Percentiles rank a stretch among this genome's conserved stretches.
Conservation (phyloP, 2,797 vertebrate genomes). For the Pangasius macronema region DNA sequence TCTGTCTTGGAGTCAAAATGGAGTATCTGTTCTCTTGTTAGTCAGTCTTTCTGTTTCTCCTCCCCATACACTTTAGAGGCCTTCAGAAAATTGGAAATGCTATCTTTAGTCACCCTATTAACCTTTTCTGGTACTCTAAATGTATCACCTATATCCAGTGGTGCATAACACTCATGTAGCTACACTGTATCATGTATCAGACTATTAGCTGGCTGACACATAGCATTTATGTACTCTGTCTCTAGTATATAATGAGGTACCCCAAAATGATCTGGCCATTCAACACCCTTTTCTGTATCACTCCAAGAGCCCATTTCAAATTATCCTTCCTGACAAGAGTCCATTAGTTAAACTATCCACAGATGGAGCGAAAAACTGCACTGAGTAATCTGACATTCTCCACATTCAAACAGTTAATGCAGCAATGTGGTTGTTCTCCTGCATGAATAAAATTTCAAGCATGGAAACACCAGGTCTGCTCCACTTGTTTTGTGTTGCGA, state of each 20-base stretch:
- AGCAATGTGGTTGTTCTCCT: neutral
- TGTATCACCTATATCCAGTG: neutral
- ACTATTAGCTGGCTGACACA: neutral
- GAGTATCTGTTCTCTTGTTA: neutral
- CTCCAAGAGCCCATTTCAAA: neutral
- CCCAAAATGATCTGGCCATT: neutral
- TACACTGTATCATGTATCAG: neutral
- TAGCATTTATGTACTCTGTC: neutral
- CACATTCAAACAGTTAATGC: neutral
- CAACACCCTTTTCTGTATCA: neutral
- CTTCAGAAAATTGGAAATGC: neutral
- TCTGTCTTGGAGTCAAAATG: neutral
- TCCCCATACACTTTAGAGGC: neutral
- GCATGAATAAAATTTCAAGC: neutral
- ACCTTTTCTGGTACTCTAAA: neutral
- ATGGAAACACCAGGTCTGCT: neutral
- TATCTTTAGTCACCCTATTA: neutral
- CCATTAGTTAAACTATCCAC: neutral
- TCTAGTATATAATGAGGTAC: neutral
- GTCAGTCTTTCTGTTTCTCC: neutral
- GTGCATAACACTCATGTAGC: neutral
- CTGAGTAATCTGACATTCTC: neutral
- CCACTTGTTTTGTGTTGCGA: neutral
- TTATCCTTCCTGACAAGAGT: neutral
- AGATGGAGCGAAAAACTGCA: neutral